Evolutionary conservation across 2,797 vertebrate genomes (phyloP), one percentile per base, ranked within the genome.

Genomic region (Anguilla megastoma): DNA sequence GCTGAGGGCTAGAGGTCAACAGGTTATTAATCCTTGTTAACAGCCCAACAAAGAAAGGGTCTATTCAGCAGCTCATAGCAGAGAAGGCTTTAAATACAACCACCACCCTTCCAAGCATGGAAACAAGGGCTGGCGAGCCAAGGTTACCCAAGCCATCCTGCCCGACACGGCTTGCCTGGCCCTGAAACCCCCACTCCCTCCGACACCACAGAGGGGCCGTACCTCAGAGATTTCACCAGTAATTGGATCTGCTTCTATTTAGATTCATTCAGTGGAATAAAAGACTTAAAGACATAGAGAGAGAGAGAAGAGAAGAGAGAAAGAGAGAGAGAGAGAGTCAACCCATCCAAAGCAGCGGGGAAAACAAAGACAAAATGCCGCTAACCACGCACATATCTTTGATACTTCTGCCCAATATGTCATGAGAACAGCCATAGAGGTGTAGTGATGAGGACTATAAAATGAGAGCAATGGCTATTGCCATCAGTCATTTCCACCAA

Each of bases 1-100:
- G 83, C 85, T 14, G 48, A 88, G 69, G 76, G 63, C 45, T 36
- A 27, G 60, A 83, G 90, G 87, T 89, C 87, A 89, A 79, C 71
- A 89, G 88, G 83, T 90, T 88, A 90, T 90, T 90, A 88, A 90
- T 88, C 87, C 84, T 83, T 87, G 89, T 36, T 88, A 89, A 89
- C 87, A 89, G 90, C 58, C 85, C 58, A 41, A 66, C 79, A 79
- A 89, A 87, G 88, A 90, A 90, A 90, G 89, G 63, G 60, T 82
- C 89, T 54, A 89, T 90, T 90, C 86, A 89, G 85, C 60, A 33
- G 45, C 86, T 58, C 30, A 10, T 24, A 85, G 86, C 63, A 56
- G 60, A 87, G 86, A 86, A 58, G 82, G 76, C 63, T 86, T 89
- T 88, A 63, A 88, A 88, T 74, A 79, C 54, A 85, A 85, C 82